Conservation (phyloP, 2,113 vertebrate species). For the Himantopus leucocephalus region DNA sequence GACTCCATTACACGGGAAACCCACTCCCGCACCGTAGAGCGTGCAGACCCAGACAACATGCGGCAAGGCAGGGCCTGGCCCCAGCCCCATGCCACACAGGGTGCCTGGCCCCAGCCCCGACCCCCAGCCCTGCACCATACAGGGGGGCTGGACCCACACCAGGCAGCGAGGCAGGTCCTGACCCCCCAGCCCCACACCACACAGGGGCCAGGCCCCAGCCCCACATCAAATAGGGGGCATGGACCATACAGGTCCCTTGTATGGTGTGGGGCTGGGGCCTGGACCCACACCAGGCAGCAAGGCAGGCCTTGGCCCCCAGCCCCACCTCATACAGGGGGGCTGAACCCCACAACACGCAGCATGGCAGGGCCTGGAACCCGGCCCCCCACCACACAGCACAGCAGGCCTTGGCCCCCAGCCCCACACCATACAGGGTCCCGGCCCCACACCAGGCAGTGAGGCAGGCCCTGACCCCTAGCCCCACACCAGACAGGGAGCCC, state of each 20-base stretch:
- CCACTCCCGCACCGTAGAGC: too few species aligned
- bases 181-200: background rate
- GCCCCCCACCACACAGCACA: too few species aligned
- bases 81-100: background rate
- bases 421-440: background rate
- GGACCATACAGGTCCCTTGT: too few species aligned
- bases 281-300: fast-evolving
- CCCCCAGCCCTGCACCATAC: background rate
- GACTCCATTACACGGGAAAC: fast-evolving
- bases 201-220: background rate
- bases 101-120: background rate
- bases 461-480: background rate
- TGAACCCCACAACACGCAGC: background rate
- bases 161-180: background rate
- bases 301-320: background rate
- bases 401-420: background rate
- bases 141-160: background rate
- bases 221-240: too few species aligned
- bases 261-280: too few species aligned
- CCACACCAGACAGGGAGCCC: background rate
- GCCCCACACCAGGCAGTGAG: fast-evolving
- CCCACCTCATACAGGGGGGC: background rate
- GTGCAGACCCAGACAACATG: background rate
- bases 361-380: background rate
- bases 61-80: background rate